A percentile compares a stretch with the other conserved stretches of the same genome.
Evolutionary conservation across 2,113 vertebrate species (phyloP).

Genomic region (Rhea americana): DNA sequence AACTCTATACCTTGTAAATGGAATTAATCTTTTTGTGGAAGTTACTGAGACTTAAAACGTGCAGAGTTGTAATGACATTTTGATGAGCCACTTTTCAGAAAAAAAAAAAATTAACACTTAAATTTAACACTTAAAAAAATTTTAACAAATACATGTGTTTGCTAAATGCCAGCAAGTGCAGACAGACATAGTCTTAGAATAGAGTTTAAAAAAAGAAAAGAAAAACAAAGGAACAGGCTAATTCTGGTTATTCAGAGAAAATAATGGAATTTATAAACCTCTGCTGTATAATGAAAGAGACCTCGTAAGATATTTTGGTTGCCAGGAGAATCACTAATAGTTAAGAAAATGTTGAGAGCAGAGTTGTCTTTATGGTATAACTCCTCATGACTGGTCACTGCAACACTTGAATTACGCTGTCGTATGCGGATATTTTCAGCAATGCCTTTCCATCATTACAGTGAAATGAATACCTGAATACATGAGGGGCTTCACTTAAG

Average conservation of each 20-base stretch:
- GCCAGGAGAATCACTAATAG: conserved; percentile 17
- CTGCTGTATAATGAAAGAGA: neutral
- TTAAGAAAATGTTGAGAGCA: neutral
- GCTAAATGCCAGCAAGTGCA: neutral
- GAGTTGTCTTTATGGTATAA: neutral
- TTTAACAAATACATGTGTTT: neutral
- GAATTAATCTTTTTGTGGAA: neutral
- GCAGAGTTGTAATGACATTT: neutral
- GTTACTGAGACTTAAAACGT: neutral
- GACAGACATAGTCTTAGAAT: neutral
- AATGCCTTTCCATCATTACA: neutral
- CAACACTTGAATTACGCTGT: neutral
- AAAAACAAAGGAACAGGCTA: neutral
- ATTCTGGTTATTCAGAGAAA: neutral
- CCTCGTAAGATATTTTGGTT: neutral
- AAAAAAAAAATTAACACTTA: too few species aligned
- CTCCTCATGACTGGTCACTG: neutral
- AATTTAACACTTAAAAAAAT: neutral
- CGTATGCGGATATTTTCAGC: neutral
- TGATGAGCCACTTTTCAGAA: neutral
- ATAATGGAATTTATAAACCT: neutral
- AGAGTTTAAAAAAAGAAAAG: neutral
- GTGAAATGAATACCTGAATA: neutral
- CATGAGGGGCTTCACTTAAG: neutral
- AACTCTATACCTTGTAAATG: neutral